Conservation (phyloP, 2,888 invertebrate genomes). For the Pollenia amentaria region DNA sequence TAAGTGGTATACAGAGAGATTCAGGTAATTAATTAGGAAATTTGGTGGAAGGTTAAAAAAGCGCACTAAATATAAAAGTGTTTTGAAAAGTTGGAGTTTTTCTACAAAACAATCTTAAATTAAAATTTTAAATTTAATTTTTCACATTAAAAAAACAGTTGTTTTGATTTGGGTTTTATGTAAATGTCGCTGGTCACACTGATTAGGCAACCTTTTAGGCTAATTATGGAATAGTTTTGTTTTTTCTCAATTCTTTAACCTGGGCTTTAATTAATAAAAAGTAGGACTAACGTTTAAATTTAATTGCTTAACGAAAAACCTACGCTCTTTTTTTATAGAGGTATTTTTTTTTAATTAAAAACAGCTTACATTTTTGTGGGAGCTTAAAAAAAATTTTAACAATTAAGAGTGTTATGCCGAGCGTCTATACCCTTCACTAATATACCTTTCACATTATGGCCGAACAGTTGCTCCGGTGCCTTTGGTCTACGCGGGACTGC, state of each 20-base stretch:
- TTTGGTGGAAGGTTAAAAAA: neutral
- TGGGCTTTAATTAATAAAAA: slow-evolving; percentile 6
- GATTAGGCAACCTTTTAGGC: slow-evolving; percentile 20
- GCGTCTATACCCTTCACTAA: too few relatives aligned
- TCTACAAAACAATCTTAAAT: too few relatives aligned
- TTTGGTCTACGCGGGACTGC: too few relatives aligned
- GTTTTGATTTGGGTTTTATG: neutral
- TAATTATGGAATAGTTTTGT: slow-evolving; percentile 4
- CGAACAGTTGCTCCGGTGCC: too few relatives aligned
- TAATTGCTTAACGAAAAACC: slow-evolving; percentile 10
- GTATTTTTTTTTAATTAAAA: neutral
- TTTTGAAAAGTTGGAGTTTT: too few relatives aligned
- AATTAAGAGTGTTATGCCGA: too few relatives aligned
- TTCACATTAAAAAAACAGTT: neutral
- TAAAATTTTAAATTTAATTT: too few relatives aligned
- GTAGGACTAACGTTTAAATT: neutral
- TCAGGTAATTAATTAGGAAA: neutral
- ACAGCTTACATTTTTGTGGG: too few relatives aligned
- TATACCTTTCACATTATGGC: too few relatives aligned
- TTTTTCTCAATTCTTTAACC: slow-evolving; percentile 20
- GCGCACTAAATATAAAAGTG: too few relatives aligned
- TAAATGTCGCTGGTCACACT: slow-evolving; percentile 1
- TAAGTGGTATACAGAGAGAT: slow-evolving; percentile 30
- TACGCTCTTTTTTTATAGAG: neutral
- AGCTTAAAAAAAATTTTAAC: too few relatives aligned